Evolutionary conservation across 2,797 vertebrate species (phyloP).

Genomic region (Sebastes melanostomus): DNA sequence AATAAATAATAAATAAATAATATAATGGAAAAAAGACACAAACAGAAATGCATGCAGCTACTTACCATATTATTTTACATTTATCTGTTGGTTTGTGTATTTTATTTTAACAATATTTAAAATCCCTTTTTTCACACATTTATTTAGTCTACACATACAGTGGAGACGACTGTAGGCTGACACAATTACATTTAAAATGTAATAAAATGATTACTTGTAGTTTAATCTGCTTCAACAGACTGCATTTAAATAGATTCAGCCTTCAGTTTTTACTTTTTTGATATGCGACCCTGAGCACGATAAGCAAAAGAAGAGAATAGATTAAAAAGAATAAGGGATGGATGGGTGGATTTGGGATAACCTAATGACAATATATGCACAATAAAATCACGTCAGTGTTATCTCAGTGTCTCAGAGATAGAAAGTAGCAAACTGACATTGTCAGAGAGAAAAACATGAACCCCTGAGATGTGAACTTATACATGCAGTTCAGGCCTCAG

Average conservation of each 20-base stretch:
- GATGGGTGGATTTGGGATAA: neutral
- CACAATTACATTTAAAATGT: neutral
- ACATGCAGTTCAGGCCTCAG: neutral
- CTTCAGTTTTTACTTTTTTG: neutral
- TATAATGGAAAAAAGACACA: neutral
- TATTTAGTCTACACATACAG: neutral
- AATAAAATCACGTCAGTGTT: neutral
- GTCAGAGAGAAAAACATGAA: neutral
- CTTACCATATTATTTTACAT: neutral
- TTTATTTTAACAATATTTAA: neutral
- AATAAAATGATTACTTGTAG: neutral
- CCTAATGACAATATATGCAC: neutral
- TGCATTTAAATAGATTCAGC: neutral
- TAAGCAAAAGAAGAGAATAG: neutral
- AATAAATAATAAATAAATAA: too few relatives aligned
- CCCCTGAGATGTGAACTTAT: neutral
- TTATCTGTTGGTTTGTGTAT: neutral
- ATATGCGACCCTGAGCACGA: rapidly evolving
- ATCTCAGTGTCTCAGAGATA: neutral
- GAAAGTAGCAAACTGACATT: neutral
- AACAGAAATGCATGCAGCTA: neutral
- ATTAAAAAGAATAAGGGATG: neutral
- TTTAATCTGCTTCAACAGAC: neutral
- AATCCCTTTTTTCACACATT: neutral
- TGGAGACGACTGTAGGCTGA: neutral